These are phyloP conservation scores for Anableps anableps DNA, from an alignment of 2,797 vertebrate species.

Conservation along the genomic window DNA sequence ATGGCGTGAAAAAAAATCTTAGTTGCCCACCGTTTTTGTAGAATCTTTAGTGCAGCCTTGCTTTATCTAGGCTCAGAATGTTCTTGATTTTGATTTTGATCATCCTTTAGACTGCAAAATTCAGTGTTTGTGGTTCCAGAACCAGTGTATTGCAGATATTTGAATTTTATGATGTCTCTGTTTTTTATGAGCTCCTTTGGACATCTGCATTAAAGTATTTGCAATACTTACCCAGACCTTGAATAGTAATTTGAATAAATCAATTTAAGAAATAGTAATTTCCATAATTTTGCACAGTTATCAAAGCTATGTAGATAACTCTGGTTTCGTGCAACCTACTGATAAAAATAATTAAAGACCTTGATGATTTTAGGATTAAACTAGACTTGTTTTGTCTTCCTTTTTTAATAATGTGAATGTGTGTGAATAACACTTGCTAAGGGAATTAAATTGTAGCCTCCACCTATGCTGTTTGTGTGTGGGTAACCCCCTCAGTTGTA, in stretches of 20 bases:
- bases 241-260: neutral
- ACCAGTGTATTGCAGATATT: neutral
- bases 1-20: neutral
- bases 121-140: neutral
- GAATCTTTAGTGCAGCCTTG: neutral
- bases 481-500: slow-evolving; percentile 42
- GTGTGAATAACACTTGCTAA: neutral
- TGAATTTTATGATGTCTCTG: neutral
- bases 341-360: neutral
- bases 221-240: neutral
- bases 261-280: neutral
- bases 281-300: neutral
- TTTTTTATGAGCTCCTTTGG: neutral
- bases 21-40: neutral
- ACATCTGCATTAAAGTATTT: neutral
- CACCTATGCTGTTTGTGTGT: slow-evolving; percentile 1
- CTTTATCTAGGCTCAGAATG: neutral
- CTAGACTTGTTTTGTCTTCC: neutral
- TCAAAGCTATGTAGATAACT: neutral
- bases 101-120: neutral
- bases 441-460: neutral
- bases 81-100: neutral
- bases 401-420: neutral
- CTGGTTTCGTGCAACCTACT: neutral
- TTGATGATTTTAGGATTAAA: neutral